A percentile compares a stretch with the other conserved stretches of the same genome.
Conservation (phyloP, 2,113 vertebrate genomes). For the Polypterus bichir region DNA sequence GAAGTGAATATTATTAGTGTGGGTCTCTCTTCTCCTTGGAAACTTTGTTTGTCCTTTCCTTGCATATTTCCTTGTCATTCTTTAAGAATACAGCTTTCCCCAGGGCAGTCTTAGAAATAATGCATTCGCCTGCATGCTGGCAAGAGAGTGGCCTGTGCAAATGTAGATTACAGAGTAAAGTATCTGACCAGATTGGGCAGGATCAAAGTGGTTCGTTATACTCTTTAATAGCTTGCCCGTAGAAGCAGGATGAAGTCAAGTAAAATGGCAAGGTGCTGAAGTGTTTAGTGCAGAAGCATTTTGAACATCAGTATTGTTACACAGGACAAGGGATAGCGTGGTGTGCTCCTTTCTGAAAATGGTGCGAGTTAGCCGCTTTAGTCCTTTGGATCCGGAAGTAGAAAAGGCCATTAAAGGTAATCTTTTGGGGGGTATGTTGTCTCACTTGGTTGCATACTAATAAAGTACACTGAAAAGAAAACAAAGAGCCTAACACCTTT, state of each 20-base stretch:
- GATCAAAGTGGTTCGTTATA: not conserved
- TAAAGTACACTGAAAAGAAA: no score
- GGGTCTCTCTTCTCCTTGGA: no score
- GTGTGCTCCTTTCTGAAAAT: not conserved
- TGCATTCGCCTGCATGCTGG: not conserved
- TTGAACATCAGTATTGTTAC: no score
- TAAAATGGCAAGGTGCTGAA: not conserved
- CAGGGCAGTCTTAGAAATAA: not conserved
- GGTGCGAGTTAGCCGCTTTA: not conserved
- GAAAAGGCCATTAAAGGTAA: not conserved
- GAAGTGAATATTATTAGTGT: not conserved
- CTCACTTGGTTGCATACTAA: no score
- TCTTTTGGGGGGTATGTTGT: not conserved
- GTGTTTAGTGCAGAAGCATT: no score
- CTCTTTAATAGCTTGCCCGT: not conserved
- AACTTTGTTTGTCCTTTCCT: not conserved
- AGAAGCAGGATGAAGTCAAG: not conserved
- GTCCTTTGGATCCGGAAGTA: not conserved
- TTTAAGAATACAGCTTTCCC: not conserved
- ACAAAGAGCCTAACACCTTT: no score
- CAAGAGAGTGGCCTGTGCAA: not conserved
- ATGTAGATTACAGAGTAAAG: not conserved
- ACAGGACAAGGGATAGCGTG: no score
- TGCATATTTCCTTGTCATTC: not conserved
- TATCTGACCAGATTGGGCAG: not conserved